Evolutionary conservation across 2,888 invertebrate genomes (phyloP).

Genomic region (Caenorhabditis zanzibari): DNA sequence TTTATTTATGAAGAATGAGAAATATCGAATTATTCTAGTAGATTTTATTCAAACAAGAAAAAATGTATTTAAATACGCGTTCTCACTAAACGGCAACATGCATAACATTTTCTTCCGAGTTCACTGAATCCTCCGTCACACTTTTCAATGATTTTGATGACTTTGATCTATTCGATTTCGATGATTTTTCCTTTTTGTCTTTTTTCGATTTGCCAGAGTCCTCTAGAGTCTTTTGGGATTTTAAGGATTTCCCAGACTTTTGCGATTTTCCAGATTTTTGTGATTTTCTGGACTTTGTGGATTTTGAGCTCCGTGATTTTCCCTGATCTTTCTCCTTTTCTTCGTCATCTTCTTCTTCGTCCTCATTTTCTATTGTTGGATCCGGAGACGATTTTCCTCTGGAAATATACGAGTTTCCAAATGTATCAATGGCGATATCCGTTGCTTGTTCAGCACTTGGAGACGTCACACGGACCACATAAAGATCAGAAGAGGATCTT

Average conservation of each 20-base stretch:
- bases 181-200: not conserved
- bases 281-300: not conserved
- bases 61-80: not conserved
- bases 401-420: not conserved
- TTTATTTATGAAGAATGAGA: too few species aligned
- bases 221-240: not conserved
- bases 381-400: not conserved
- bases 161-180: not conserved
- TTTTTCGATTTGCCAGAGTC: not conserved
- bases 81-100: not conserved
- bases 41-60: not conserved
- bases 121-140: not conserved
- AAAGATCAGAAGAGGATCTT: not conserved
- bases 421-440: not conserved
- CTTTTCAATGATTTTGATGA: not conserved
- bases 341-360: not conserved
- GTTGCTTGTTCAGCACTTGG: constrained; percentile 15
- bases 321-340: not conserved
- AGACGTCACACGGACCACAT: constrained; percentile 8
- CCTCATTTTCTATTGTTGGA: not conserved
- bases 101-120: not conserved
- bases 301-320: too few species aligned
- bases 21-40: too few species aligned
- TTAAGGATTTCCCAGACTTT: not conserved
- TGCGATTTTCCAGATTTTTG: not conserved